Conservation (phyloP, 2,888 invertebrate species). For the Zonitis immaculata region DNA sequence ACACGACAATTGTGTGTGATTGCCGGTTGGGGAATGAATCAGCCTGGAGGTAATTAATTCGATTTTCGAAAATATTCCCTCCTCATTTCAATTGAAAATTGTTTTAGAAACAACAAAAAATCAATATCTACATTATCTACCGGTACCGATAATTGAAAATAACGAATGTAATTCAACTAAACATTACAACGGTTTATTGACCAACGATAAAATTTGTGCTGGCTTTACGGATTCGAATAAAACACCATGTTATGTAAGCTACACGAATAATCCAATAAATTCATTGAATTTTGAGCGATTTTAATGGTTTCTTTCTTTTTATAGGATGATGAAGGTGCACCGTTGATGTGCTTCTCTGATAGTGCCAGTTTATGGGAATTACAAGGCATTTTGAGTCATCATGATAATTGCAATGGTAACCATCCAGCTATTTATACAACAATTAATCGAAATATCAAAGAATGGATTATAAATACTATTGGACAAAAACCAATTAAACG, state of each 20-base stretch:
- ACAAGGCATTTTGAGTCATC: constrained; percentile 57
- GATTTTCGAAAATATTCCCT: background rate
- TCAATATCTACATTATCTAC: constrained; percentile 53
- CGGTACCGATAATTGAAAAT: constrained; percentile 53
- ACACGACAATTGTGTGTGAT: constrained; percentile 54
- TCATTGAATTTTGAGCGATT: too few species aligned
- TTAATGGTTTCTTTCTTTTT: too few species aligned
- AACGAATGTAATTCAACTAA: constrained; percentile 58
- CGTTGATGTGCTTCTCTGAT: constrained; percentile 58
- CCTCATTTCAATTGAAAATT: too few species aligned
- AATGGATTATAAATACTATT: constrained; percentile 49
- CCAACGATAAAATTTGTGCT: constrained; percentile 57
- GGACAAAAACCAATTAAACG: constrained; percentile 28
- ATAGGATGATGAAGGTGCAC: constrained; percentile 64
- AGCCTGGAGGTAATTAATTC: constrained; percentile 46
- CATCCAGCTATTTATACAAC: constrained; percentile 57
- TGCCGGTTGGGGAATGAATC: constrained; percentile 57
- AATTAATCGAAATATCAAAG: constrained; percentile 41
- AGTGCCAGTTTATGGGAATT: constrained; percentile 54
- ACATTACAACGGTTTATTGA: constrained; percentile 57
- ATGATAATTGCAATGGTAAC: constrained; percentile 54
- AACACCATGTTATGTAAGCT: constrained; percentile 59
- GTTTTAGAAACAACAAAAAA: constrained; percentile 47
- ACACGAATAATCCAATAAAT: too few species aligned
- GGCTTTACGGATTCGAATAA: constrained; percentile 54